Base-by-base conservation (phyloP, 2,113 vertebrate genomes). In the Triplophysa siluroides region DNA sequence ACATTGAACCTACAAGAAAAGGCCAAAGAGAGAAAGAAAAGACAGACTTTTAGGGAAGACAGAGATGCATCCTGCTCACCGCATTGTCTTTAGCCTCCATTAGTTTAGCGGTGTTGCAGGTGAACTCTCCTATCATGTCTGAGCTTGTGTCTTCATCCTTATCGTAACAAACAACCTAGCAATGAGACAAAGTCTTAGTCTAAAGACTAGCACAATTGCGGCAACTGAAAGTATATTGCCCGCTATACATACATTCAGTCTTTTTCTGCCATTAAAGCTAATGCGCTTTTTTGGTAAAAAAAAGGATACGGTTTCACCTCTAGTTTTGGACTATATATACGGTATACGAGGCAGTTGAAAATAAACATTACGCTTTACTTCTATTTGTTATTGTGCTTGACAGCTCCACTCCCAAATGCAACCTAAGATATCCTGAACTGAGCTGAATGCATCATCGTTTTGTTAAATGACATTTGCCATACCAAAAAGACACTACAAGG, bases 1-100 rank as follows among this genome's bases (percentile, higher is more conserved):
- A 83, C 95, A 96, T 80, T 94, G 90, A 29, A 98, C 94, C 97
- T 98, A 78, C 62, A 79, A 69, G 66, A 77, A 47, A 76, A 21
- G 89, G 2, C 81, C 80, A 85, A 21, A 60, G 82, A 74, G 82
- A 70, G 76, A 70, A 76, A 68, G 56, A 54, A 24, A 47, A 83
- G 60, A 68, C 3, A 68, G 52, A 61, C 0, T 0, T 61, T 70
- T 64, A 26, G 56, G 24, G 74, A 58, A 62, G 24, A 23, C 1
- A n/a, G 33, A 71, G 13, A 18, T 38, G 72, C 4, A 3, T 45
- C 79, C 26, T 2, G 84, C 88, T 91, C 86, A 83, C 87, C 70
- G 64, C 60, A 2, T 54, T 78, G 26, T 70, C 84, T 65, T 79
- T 87, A 58, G 79, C 85, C 81, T 73, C 87, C 80, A 63, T 68